Base-by-base conservation (phyloP, 2,888 invertebrate genomes). In the Quadriops clusia region DNA sequence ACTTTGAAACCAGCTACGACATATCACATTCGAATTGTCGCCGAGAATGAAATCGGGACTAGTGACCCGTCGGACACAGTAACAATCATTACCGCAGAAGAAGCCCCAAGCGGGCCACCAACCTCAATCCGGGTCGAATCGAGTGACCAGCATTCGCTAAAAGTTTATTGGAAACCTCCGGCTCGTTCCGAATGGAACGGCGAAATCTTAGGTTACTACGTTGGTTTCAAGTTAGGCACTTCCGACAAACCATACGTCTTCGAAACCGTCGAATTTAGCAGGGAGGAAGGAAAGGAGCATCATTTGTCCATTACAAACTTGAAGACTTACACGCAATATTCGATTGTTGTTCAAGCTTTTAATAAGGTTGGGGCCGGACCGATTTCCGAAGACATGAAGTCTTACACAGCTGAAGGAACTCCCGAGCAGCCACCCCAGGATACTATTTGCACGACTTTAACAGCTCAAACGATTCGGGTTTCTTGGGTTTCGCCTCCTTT, bases 301-400 rank as follows among this genome's bases (percentile, higher is more conserved):
- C 83, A 79, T 13, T 30, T 30, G 28, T 30, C 40, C 42, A 43
- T 46, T 29, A 47, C 52, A 6, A 56, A 52, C 43, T 53, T 41
- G 53, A 79, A 78, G 54, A 91, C 89, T 1, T 94, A 93, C 65
- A 93, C 91, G 0, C 89, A 90, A 58, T 94, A 94, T 63, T 80
- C 89, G n/a, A 83, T 93, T 12, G 90, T 93, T 11, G 87, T 93
- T 5, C 91, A 91, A 64, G 90, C 89, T 0, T 93, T 87, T 58
- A 95, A 94, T 63, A 85, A 86, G 60, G 81, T 90, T 49, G 94
- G 93, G 8, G 80, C 87, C 2, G 93, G 94, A 16, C 94, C 93
- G 0, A 74, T 85, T 52, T 86, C 89, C 23, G 80, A 81, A 29
- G 90, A 91, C 60, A 74, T 83, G 21, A 80, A 82, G 50, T 89